These are phyloP conservation scores for Gymnoscopelus microlampas DNA, from an alignment of 2,797 vertebrate genomes.

Conservation along the genomic window DNA sequence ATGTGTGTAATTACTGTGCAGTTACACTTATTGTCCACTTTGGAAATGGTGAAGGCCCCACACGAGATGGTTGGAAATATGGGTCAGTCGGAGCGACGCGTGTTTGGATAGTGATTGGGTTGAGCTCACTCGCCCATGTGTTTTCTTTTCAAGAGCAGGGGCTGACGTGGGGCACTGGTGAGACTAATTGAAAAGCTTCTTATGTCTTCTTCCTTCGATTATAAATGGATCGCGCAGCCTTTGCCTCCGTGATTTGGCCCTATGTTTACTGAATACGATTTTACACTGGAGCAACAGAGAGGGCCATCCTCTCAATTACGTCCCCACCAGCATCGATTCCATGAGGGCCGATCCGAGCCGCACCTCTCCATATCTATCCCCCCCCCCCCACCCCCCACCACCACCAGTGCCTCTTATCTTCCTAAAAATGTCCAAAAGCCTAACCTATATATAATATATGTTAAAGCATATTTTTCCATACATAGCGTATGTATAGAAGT, in stretches of 20 bases:
- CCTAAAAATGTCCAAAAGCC: slow-evolving; percentile 42
- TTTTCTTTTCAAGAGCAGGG: slow-evolving; percentile 50
- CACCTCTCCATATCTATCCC: slow-evolving; percentile 38
- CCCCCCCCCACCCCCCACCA: slow-evolving; percentile 20
- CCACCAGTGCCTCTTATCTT: slow-evolving; percentile 48
- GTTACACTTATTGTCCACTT: slow-evolving; percentile 60
- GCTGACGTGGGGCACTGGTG: slow-evolving; percentile 52
- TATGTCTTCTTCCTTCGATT: slow-evolving; percentile 66
- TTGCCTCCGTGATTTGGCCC: slow-evolving; percentile 57
- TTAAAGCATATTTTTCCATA: slow-evolving; percentile 34
- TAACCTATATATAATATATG: slow-evolving; percentile 44
- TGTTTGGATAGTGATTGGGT: slow-evolving; percentile 59
- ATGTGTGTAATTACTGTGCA: slow-evolving; percentile 56
- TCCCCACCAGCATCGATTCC: slow-evolving; percentile 26
- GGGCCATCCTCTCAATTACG: slow-evolving; percentile 61
- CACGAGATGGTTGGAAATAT: slow-evolving; percentile 36
- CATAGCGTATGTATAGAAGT: slow-evolving; percentile 23
- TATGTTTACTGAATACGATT: slow-evolving; percentile 72
- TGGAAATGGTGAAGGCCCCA: slow-evolving; percentile 42
- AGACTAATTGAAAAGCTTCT: slow-evolving; percentile 78
- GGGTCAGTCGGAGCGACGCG: slow-evolving; percentile 29
- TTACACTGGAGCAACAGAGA: slow-evolving; percentile 66
- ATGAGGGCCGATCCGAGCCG: slow-evolving; percentile 28
- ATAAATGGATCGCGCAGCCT: slow-evolving; percentile 67
- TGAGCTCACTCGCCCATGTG: slow-evolving; percentile 15